phyloP scores from a whole-genome alignment of 2,113 vertebrate genomes.

The Oplegnathus fasciatus region DNA sequence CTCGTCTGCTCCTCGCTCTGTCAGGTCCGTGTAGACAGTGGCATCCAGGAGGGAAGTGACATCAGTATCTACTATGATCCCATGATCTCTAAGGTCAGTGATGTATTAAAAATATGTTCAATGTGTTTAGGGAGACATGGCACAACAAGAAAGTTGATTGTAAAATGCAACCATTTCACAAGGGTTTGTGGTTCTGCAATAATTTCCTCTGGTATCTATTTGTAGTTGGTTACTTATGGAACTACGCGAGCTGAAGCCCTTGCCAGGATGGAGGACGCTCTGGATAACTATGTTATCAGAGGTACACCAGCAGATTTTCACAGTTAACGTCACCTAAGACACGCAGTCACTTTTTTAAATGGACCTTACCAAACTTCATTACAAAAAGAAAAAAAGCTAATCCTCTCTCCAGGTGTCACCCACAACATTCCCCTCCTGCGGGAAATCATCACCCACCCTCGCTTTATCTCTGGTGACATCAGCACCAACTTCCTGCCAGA shows the following conservation, averaged over 20 bases:
- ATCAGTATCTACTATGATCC: constrained; percentile 99
- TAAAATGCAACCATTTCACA: not conserved
- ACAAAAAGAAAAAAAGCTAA: too few species aligned
- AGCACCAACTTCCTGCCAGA: constrained; percentile 97
- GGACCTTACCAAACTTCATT: not conserved
- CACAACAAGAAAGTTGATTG: not conserved
- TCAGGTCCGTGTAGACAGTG: constrained; percentile 97
- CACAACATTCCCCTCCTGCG: constrained; percentile 96
- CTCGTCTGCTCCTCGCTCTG: not conserved
- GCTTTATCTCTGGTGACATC: constrained; percentile 93
- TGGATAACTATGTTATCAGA: constrained; percentile 97
- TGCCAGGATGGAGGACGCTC: constrained; percentile 88
- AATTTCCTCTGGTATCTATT: not conserved
- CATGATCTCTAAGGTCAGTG: constrained; percentile 98
- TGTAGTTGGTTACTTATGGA: constrained; percentile 93
- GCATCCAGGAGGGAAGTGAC: constrained; percentile 97
- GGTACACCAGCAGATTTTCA: constrained; percentile 78
- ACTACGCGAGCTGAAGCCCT: constrained; percentile 92
- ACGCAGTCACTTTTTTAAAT: not conserved
- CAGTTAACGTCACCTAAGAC: not conserved
- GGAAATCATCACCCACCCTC: constrained; percentile 94
- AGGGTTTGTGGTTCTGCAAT: not conserved
- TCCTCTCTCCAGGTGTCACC: constrained; percentile 88
- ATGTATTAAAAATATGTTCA: not conserved
- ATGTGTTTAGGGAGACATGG: not conserved